A percentile compares a stretch with the other conserved stretches of the same genome.
Conservation (phyloP, 1,140 invertebrate species). For the Epicauta chinensis region DNA sequence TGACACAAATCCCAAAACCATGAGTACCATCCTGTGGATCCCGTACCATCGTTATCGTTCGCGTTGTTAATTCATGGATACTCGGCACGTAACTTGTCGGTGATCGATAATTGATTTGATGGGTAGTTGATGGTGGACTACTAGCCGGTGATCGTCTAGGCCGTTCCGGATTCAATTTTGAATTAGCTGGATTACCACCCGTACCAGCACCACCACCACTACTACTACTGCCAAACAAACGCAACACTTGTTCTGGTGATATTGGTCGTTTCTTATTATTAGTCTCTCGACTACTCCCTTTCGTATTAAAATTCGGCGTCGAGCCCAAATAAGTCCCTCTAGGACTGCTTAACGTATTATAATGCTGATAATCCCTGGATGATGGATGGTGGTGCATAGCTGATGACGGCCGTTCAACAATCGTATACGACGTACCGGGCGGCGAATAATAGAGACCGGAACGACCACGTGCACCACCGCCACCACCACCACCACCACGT, state of each 20-base stretch:
- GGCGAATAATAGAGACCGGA: slow-evolving; percentile 63
- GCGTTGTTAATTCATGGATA: slow-evolving; percentile 65
- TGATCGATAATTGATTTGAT: slow-evolving; percentile 48
- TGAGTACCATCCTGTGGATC: slow-evolving; percentile 67
- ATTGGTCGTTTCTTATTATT: slow-evolving; percentile 63
- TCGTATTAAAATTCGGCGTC: slow-evolving; percentile 43
- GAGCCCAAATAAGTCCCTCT: slow-evolving; percentile 58
- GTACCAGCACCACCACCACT: too few relatives aligned
- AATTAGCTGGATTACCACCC: slow-evolving; percentile 19
- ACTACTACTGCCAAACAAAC: slow-evolving; percentile 52
- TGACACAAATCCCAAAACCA: slow-evolving; percentile 83
- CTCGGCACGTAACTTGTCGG: slow-evolving; percentile 28
- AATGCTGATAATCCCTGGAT: slow-evolving; percentile 46
- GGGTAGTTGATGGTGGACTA: slow-evolving; percentile 64
- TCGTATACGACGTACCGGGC: slow-evolving; percentile 75
- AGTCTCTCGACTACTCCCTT: slow-evolving; percentile 18
- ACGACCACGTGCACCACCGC: slow-evolving; percentile 38
- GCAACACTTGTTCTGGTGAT: slow-evolving; percentile 70
- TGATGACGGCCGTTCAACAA: slow-evolving; percentile 72
- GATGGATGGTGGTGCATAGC: slow-evolving; percentile 60
- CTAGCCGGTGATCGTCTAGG: slow-evolving; percentile 61
- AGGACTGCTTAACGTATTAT: slow-evolving; percentile 45
- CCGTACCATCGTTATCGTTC: slow-evolving; percentile 76
- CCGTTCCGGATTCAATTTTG: slow-evolving; percentile 41
- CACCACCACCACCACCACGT: slow-evolving; percentile 31